These are phyloP conservation scores for Linhomoeus sp. DNA, from an alignment of 2,888 invertebrate genomes.

Conservation along the genomic window DNA sequence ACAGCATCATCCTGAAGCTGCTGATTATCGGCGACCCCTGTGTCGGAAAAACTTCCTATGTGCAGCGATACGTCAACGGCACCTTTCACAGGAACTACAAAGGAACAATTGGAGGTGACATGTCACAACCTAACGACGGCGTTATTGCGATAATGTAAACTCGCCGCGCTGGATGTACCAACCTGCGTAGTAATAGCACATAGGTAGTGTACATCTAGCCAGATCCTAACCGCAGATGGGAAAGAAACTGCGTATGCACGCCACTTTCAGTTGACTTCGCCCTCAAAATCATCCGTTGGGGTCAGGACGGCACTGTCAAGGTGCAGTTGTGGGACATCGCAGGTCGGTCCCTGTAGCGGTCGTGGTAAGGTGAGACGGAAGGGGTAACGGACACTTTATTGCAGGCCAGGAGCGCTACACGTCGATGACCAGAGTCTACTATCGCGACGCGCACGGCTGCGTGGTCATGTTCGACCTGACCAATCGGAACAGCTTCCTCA, in stretches of 20 bases:
- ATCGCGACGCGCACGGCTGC: constrained; percentile 39
- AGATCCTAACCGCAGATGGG: too few species aligned
- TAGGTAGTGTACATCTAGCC: too few species aligned
- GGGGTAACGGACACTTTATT: constrained; percentile 1
- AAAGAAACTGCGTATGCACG: too few species aligned
- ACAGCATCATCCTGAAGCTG: constrained; percentile 26
- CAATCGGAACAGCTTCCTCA: constrained; percentile 38
- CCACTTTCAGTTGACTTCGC: constrained; percentile 37
- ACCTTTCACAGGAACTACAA: constrained; percentile 36
- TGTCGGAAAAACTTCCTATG: constrained; percentile 39
- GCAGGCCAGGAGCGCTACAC: constrained; percentile 41
- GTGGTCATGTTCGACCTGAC: constrained; percentile 40
- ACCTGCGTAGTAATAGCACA: too few species aligned
- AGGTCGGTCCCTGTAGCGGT: constrained; percentile 28
- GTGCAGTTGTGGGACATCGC: constrained; percentile 42
- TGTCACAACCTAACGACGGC: neutral
- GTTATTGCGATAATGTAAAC: too few species aligned
- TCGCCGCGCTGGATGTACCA: too few species aligned
- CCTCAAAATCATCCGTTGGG: constrained; percentile 39
- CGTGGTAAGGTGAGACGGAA: neutral
- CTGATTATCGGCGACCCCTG: constrained; percentile 36
- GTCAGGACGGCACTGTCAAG: constrained; percentile 36
- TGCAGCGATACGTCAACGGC: constrained; percentile 38
- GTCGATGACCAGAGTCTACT: constrained; percentile 42
- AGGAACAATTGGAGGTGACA: constrained; percentile 36